These are phyloP conservation scores for Andrena camellia DNA, from an alignment of 2,888 invertebrate genomes.

Conservation along the genomic window DNA sequence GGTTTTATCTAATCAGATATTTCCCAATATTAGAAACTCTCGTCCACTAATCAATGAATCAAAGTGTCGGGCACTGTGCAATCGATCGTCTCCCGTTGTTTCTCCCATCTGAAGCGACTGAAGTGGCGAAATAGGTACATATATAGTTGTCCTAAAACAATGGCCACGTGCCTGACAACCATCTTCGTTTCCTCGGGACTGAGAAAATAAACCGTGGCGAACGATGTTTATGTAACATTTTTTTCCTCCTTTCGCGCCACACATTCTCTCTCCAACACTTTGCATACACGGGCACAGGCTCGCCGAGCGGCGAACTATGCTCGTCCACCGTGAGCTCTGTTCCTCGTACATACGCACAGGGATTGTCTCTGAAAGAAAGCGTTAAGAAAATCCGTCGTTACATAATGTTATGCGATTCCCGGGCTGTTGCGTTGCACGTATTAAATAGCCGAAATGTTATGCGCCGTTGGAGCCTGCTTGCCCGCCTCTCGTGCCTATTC, in stretches of 20 bases:
- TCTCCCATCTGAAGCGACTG: neutral
- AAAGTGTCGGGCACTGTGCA: neutral
- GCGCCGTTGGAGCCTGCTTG: conserved; percentile 9
- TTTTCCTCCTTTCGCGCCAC: neutral
- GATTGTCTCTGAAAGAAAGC: neutral
- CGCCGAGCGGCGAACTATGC: neutral
- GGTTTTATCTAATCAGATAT: conserved; percentile 4
- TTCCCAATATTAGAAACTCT: neutral
- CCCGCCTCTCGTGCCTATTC: neutral
- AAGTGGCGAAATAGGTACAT: neutral
- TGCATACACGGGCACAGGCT: neutral
- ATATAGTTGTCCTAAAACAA: neutral
- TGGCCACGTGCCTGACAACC: neutral
- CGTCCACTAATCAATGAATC: neutral
- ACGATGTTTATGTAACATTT: neutral
- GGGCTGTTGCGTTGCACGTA: conserved; percentile 4
- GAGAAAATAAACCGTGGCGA: neutral
- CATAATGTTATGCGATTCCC: conserved; percentile 16
- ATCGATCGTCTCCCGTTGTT: neutral
- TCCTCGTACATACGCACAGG: neutral
- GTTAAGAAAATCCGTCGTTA: conserved; percentile 7
- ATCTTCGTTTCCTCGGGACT: neutral
- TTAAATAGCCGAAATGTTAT: conserved; percentile 23
- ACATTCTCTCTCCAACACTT: neutral
- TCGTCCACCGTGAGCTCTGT: neutral